Conservation (phyloP, 1,140 invertebrate genomes). For the Drosophila nigrodunni region DNA sequence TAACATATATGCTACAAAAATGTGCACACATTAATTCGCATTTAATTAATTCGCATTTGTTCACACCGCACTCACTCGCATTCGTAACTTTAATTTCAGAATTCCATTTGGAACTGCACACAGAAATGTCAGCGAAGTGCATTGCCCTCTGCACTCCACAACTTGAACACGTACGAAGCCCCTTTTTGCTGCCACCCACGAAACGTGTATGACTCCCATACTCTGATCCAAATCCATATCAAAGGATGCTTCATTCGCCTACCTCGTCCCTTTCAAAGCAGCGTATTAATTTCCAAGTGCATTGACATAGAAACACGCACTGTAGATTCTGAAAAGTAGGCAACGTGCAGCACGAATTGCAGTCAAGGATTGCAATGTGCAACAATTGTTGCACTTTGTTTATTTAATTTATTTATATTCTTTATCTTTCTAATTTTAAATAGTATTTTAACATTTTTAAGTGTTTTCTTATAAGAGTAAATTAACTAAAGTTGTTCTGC, state of each 20-base stretch:
- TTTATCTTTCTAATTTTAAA: background rate
- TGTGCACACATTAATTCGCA: conserved; percentile 49
- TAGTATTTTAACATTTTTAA: background rate
- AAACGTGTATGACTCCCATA: conserved; percentile 1
- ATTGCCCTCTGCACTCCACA: conserved; percentile 62
- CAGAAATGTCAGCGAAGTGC: conserved; percentile 65
- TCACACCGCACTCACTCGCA: conserved; percentile 24
- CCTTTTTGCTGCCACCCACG: conserved; percentile 34
- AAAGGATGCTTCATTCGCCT: conserved; percentile 31
- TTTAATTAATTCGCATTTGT: conserved; percentile 44
- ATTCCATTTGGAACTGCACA: conserved; percentile 49
- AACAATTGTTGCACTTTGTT: conserved; percentile 16
- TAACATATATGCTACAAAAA: background rate
- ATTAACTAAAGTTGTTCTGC: background rate
- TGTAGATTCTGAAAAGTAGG: conserved; percentile 59
- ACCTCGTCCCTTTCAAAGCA: conserved; percentile 26
- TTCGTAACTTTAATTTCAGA: conserved; percentile 65
- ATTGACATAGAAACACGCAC: conserved; percentile 77
- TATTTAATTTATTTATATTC: background rate
- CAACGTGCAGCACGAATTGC: conserved; percentile 44
- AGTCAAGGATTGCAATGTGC: conserved; percentile 39
- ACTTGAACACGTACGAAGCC: conserved; percentile 71
- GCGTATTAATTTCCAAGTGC: conserved; percentile 70
- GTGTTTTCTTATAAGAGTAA: background rate
- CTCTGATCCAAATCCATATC: conserved; percentile 15